Evolutionary conservation across 2,113 vertebrate genomes (phyloP).

Genomic region (Notarius quadriscutis): DNA sequence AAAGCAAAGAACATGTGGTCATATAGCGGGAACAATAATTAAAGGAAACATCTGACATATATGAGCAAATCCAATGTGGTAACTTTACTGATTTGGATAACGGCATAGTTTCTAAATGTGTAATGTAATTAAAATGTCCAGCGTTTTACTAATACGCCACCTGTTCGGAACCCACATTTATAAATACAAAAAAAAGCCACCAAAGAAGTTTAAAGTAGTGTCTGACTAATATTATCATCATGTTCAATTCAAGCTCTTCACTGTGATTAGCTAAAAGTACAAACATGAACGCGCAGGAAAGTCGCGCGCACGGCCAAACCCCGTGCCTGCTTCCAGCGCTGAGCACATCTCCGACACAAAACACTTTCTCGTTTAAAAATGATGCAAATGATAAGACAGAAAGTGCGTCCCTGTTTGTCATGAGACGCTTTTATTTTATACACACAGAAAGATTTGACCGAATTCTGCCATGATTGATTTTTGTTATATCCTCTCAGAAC

Average conservation of each 20-base stretch:
- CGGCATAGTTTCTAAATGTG: conserved; percentile 8
- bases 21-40: conserved; percentile 21
- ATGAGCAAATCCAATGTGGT: conserved; percentile 10
- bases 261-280: not conserved
- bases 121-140: conserved; percentile 47
- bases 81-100: conserved; percentile 16
- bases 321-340: not conserved
- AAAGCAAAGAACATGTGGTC: conserved; percentile 23
- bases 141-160: conserved; percentile 39
- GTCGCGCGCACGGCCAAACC: not conserved
- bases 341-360: not conserved
- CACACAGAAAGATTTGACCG: not conserved
- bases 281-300: not conserved
- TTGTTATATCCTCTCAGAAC: not conserved
- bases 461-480: not conserved
- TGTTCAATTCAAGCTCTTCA: not conserved
- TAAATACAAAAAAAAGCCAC: conserved; percentile 28
- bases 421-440: not conserved
- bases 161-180: conserved; percentile 20
- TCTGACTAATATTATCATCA: not conserved
- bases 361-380: not conserved
- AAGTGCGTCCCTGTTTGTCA: not conserved
- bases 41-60: conserved; percentile 20
- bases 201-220: not conserved
- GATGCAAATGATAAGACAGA: not conserved